Conservation (phyloP, 1,140 invertebrate genomes). For the Drosophila quadrilineata region DNA sequence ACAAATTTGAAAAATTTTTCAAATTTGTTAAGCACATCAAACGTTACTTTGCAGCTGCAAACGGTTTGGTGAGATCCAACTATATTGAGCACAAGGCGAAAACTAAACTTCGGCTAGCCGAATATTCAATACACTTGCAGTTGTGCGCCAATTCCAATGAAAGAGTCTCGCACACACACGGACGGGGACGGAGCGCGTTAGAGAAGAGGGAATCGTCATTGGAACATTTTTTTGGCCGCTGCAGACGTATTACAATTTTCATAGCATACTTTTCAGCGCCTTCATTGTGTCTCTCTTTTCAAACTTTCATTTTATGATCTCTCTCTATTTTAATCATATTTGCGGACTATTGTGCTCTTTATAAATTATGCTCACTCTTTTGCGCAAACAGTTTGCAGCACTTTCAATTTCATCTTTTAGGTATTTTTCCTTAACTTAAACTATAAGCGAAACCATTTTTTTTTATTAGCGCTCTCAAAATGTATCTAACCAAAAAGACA, state of each 20-base stretch:
- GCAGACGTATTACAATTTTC: neutral
- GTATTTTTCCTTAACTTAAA: constrained; percentile 20
- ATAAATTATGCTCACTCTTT: constrained; percentile 65
- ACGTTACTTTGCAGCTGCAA: constrained; percentile 58
- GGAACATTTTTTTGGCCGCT: neutral
- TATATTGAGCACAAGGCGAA: constrained; percentile 25
- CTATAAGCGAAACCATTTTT: constrained; percentile 28
- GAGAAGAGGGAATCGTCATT: neutral
- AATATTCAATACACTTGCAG: constrained; percentile 1
- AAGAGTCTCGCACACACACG: too few species aligned
- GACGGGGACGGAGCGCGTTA: too few species aligned
- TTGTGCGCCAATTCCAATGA: neutral
- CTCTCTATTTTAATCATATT: neutral
- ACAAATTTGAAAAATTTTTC: constrained; percentile 9
- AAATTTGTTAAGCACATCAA: constrained; percentile 38
- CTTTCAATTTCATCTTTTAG: constrained; percentile 29
- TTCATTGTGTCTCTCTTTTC: constrained; percentile 1
- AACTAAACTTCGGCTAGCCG: neutral
- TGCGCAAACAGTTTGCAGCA: constrained; percentile 80
- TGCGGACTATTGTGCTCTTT: constrained; percentile 29
- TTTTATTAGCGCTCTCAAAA: constrained; percentile 52
- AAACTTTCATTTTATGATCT: neutral
- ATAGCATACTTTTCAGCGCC: constrained; percentile 10
- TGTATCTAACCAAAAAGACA: constrained; percentile 74
- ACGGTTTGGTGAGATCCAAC: constrained; percentile 69